phyloP scores from a whole-genome alignment of 1,140 invertebrate species.

The Amphibalanus amphitrite region DNA sequence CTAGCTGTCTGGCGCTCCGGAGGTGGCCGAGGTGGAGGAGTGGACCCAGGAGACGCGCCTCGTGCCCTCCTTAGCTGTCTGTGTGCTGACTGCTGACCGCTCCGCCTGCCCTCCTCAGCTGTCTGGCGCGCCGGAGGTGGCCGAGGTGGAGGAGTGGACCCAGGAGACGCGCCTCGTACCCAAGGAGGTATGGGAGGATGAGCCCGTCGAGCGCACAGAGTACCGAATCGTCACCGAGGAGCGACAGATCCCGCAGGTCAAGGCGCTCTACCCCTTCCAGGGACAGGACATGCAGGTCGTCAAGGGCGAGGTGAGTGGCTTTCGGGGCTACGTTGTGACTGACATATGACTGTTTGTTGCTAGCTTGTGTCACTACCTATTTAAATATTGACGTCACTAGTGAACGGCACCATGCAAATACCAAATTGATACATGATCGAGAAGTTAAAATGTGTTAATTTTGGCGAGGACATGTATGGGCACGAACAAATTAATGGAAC shows the following conservation, averaged over 20 bases:
- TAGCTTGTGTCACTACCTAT: too few relatives aligned
- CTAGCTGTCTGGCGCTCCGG: constrained; percentile 21
- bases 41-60: constrained; percentile 29
- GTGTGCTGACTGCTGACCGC: not conserved
- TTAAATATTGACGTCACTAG: too few relatives aligned
- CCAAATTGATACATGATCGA: too few relatives aligned
- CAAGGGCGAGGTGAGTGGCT: constrained; percentile 60
- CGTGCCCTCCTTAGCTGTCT: not conserved
- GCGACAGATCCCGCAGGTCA: constrained; percentile 71
- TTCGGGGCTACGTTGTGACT: too few relatives aligned
- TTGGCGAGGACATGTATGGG: too few relatives aligned
- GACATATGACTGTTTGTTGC: too few relatives aligned
- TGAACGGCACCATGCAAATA: too few relatives aligned
- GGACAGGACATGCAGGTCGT: constrained; percentile 83
- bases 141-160: constrained; percentile 41
- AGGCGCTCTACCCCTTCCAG: constrained; percentile 65
- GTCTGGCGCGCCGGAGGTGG: constrained; percentile 31
- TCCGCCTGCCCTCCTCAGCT: not conserved
- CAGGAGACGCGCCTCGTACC: constrained; percentile 42
- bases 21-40: constrained; percentile 45
- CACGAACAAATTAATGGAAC: too few relatives aligned
- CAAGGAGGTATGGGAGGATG: constrained; percentile 78
- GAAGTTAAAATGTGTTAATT: too few relatives aligned
- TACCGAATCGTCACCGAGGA: constrained; percentile 69
- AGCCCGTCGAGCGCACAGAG: constrained; percentile 65